These are phyloP conservation scores for Macaria notata DNA, from an alignment of 2,888 invertebrate genomes.

Conservation along the genomic window DNA sequence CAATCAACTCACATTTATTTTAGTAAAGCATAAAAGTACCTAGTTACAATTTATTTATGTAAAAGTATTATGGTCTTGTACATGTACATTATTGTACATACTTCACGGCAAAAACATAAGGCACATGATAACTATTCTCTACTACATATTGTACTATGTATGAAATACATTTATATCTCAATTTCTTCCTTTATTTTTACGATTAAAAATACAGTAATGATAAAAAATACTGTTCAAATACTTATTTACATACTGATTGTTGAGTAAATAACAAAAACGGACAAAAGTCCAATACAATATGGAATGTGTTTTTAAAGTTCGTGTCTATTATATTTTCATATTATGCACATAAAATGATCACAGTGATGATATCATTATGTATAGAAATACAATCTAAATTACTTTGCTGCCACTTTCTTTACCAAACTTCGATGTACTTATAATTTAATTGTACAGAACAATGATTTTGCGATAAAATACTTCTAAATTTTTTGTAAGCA, in stretches of 20 bases:
- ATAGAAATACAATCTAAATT: too few relatives aligned
- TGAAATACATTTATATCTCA: too few relatives aligned
- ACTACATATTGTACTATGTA: conserved; percentile 29
- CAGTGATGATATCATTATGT: too few relatives aligned
- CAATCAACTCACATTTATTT: conserved; percentile 46
- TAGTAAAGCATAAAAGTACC: conserved; percentile 57
- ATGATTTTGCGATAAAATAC: background rate
- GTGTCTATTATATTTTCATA: too few relatives aligned
- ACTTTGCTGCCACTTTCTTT: background rate
- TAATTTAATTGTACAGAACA: background rate
- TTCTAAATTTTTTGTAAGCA: too few relatives aligned
- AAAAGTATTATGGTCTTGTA: conserved; percentile 37
- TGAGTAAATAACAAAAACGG: conserved; percentile 15
- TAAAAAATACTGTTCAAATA: conserved; percentile 47
- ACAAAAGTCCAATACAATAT: conserved; percentile 3
- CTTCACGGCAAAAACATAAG: conserved; percentile 41
- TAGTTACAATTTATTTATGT: conserved; percentile 35
- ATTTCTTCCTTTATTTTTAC: too few relatives aligned
- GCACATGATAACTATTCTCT: conserved; percentile 25
- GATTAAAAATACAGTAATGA: conserved; percentile 49
- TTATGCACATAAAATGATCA: too few relatives aligned
- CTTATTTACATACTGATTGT: conserved; percentile 19
- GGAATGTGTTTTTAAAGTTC: too few relatives aligned
- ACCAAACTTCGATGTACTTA: conserved; percentile 17
- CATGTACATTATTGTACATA: conserved; percentile 27